Percentiles rank a stretch among this genome's conserved stretches.
These are phyloP conservation scores for Anticlea derivata DNA, from an alignment of 2,888 invertebrate genomes.

Conservation along the genomic window DNA sequence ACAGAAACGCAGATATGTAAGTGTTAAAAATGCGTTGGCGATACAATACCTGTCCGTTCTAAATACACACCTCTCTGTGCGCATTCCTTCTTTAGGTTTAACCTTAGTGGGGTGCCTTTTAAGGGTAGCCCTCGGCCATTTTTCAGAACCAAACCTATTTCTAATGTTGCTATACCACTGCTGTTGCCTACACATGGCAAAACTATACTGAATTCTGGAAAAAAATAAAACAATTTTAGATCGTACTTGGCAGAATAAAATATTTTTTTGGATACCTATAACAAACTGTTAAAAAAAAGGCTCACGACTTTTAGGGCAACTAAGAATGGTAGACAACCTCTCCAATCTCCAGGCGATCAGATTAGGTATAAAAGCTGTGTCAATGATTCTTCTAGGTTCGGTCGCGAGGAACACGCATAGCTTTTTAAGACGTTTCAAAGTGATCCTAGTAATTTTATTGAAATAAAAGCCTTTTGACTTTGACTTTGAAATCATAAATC, in stretches of 20 bases:
- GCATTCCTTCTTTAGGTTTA: slow-evolving; percentile 96
- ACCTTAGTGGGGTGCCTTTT: slow-evolving; percentile 93
- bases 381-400: no score
- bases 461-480: no score
- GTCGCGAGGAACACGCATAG: no score
- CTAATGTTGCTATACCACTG: slow-evolving; percentile 94
- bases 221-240: slow-evolving; percentile 42
- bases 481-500: slow-evolving; percentile 39
- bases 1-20: slow-evolving; percentile 65
- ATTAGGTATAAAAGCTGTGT: no score
- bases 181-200: slow-evolving; percentile 94
- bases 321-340: no score
- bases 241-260: no score
- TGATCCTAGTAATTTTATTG: no score
- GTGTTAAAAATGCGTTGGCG: slow-evolving; percentile 85
- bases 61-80: slow-evolving; percentile 94
- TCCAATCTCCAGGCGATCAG: no score
- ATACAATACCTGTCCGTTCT: slow-evolving; percentile 85
- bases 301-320: no score
- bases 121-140: slow-evolving; percentile 90
- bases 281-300: no score
- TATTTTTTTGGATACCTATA: no score
- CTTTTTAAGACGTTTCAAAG: no score
- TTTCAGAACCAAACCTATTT: slow-evolving; percentile 93
- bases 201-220: slow-evolving; percentile 92